Conservation (phyloP, 2,888 invertebrate genomes). For the Mesoligia furuncula region DNA sequence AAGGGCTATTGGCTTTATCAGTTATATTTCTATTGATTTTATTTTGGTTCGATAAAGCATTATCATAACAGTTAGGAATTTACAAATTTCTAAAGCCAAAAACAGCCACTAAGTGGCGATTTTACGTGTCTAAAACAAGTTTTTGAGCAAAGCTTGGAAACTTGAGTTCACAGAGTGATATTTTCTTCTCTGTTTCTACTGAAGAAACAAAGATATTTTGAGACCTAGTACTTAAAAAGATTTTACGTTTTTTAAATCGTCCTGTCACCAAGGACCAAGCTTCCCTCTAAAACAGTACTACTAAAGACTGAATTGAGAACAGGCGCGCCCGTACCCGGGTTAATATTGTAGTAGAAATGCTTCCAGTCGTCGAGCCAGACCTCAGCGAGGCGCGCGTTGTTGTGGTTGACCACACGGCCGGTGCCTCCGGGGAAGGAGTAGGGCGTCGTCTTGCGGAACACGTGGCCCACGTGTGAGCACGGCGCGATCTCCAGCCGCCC, state of each 20-base stretch:
- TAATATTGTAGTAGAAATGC: conserved; percentile 99
- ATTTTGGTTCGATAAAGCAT: conserved; percentile 13
- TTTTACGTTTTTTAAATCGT: too few species aligned
- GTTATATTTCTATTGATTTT: background rate
- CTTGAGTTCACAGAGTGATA: background rate
- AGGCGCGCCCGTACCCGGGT: conserved; percentile 93
- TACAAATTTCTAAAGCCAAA: background rate
- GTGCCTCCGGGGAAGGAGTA: conserved; percentile 99
- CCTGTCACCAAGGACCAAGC: background rate
- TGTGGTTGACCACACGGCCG: conserved; percentile 99
- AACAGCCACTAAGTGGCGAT: background rate
- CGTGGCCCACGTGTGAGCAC: conserved; percentile 98
- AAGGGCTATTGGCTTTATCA: conserved; percentile 26
- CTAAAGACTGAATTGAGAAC: conserved; percentile 43
- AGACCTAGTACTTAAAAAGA: background rate
- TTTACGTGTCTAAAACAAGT: background rate
- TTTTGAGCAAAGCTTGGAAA: conserved; percentile 23
- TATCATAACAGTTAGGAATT: background rate
- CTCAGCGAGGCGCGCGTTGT: conserved; percentile 99
- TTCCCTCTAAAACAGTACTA: background rate
- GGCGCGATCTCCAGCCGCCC: conserved; percentile 98
- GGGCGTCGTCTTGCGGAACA: conserved; percentile 99
- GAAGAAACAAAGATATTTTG: background rate
- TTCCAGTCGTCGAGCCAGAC: conserved; percentile 99
- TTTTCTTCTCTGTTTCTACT: background rate